Evolutionary conservation across 2,888 invertebrate genomes (phyloP).

Genomic region (Gortyna flavago): DNA sequence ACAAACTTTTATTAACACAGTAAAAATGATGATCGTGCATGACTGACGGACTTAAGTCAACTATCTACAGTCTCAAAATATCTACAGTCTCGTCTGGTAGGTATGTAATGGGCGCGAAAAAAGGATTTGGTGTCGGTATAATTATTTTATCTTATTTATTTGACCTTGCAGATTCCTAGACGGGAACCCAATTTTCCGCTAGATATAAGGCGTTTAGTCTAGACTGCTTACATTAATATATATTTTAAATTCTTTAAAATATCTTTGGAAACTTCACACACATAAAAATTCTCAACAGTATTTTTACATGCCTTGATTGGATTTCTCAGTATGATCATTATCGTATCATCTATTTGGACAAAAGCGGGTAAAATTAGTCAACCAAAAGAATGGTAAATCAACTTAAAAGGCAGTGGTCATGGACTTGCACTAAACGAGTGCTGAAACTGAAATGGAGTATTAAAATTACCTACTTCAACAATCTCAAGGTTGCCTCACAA

Average conservation of each 20-base stretch:
- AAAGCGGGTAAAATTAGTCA: background rate
- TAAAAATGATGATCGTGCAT: conserved; percentile 21
- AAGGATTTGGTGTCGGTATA: conserved; percentile 33
- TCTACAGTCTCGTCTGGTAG: conserved; percentile 23
- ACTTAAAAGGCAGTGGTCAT: conserved; percentile 31
- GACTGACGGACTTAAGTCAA: conserved; percentile 24
- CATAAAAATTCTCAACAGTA: background rate
- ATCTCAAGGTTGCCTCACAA: conserved; percentile 50
- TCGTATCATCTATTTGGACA: background rate
- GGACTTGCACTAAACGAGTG: conserved; percentile 16
- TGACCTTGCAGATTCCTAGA: conserved; percentile 32
- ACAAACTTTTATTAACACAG: too few species aligned
- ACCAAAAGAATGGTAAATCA: conserved; percentile 30
- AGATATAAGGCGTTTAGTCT: conserved; percentile 26
- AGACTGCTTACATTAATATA: conserved; percentile 26
- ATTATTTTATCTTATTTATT: conserved; percentile 49
- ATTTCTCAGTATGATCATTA: background rate
- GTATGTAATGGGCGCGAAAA: conserved; percentile 51
- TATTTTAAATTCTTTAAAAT: background rate
- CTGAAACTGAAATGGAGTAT: conserved; percentile 43
- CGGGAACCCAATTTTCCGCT: conserved; percentile 33
- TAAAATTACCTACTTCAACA: conserved; percentile 41
- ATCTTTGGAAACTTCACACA: background rate
- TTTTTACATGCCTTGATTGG: background rate
- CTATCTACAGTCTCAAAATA: conserved; percentile 46